Evolutionary conservation across 2,888 invertebrate species (phyloP).

Genomic region (Micoletzkya japonica): DNA sequence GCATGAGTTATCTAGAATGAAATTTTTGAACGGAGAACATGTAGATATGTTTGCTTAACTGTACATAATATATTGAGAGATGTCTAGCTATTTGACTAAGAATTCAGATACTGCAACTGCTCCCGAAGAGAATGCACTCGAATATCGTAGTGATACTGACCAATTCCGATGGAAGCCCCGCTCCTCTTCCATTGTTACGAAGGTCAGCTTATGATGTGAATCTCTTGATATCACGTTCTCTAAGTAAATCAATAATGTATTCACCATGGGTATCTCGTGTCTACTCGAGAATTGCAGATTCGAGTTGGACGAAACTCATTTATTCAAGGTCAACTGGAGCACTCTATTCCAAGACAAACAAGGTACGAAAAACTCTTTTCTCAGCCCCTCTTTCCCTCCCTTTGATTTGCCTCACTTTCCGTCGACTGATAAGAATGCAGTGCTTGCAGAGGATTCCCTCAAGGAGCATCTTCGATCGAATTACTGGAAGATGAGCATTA

Average conservation of each 20-base stretch:
- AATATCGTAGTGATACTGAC: constrained; percentile 1
- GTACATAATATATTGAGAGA: no score
- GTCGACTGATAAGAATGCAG: background rate
- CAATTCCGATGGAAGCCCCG: constrained; percentile 15
- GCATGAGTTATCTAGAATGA: no score
- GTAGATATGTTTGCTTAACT: no score
- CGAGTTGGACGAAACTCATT: constrained; percentile 9
- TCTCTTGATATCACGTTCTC: background rate
- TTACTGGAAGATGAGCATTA: constrained; percentile 22
- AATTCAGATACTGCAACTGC: constrained; percentile 4
- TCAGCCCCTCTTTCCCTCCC: background rate
- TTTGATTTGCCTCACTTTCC: background rate
- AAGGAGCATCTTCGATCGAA: constrained; percentile 20
- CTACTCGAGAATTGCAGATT: background rate
- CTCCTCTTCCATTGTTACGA: background rate
- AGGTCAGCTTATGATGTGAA: background rate
- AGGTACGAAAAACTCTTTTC: background rate
- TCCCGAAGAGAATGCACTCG: constrained; percentile 7
- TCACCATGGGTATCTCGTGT: background rate
- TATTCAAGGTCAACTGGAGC: constrained; percentile 20
- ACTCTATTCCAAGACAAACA: constrained; percentile 11
- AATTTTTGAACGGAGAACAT: no score
- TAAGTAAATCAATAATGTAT: background rate
- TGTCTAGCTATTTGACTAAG: background rate
- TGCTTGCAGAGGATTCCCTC: constrained; percentile 16